Evolutionary conservation across 1,140 invertebrate genomes (phyloP), one percentile per base, ranked within the genome.

Genomic region (Penaeus vannamei): DNA sequence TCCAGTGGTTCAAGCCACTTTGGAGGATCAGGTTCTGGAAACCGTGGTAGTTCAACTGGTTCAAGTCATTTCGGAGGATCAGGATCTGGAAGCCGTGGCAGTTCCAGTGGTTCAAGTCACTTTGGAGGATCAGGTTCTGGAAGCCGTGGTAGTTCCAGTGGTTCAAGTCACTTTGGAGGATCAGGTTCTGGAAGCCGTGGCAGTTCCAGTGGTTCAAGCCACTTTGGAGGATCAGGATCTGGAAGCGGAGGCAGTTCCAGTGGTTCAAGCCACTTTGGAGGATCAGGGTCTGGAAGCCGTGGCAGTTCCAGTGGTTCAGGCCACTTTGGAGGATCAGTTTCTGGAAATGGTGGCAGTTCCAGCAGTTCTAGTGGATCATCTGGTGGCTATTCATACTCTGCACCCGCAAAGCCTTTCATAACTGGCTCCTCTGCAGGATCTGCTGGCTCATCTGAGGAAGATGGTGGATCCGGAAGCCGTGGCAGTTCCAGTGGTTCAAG

Each of bases 401-500:
- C 36, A 42, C 36, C 36, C 8, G 36, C 36, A 42, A 42, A 42
- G 20, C 61, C 26, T 66, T 85, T 64, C 60, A 32, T n/a, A 23
- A 32, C 36, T 53, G 36, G 29, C 22, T 26, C 62, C 36, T 32
- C 23, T 23, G n/a, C 83, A 32, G 42, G 77, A 17, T 42, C 77
- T 36, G n/a, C 32, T 85, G 29, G 26, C 29, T 85, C 60, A 42
- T 36, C 22, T 14, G 19, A 29, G 22, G 61, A 42, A 64, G 46
- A 22, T 22, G 66, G 22, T 42, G 26, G 19, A 36, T 5, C 76
- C 14, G 53, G 53, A 53, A 53, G 66, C 66, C 66, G 66, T 69
- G 66, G 66, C 66, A 32, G 66, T 69, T 69, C 66, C 29, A n/a
- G 29, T 32, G 66, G n/a, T 69, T n/a, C 66, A 69, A 69, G n/a